These are phyloP conservation scores for Phyllostomus hastatus DNA, from an alignment of 2,113 vertebrate species.

Conservation along the genomic window DNA sequence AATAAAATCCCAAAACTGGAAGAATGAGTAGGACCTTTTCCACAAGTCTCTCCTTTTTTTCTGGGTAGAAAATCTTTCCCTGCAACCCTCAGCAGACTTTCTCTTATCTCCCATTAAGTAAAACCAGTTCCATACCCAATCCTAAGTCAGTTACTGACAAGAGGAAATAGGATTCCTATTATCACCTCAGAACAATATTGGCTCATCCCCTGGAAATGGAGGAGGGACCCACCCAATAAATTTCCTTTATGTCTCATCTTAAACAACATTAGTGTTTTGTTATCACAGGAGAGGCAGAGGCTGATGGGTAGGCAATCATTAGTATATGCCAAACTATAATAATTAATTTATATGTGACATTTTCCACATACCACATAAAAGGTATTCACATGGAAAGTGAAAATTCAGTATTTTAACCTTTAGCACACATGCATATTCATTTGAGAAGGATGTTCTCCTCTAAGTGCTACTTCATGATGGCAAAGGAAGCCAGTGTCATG, in stretches of 20 bases:
- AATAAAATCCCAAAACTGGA: background rate
- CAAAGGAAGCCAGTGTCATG: background rate
- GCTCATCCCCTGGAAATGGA: background rate
- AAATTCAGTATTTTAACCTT: background rate
- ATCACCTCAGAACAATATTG: background rate
- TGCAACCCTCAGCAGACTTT: background rate
- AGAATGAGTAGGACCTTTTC: background rate
- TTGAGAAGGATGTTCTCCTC: background rate
- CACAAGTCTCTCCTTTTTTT: background rate
- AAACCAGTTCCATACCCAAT: background rate
- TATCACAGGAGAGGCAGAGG: background rate
- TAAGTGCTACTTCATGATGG: background rate
- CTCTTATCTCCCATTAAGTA: background rate
- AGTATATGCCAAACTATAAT: background rate
- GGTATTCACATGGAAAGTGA: background rate
- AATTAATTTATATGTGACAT: background rate
- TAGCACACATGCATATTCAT: background rate
- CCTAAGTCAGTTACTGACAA: background rate
- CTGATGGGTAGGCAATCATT: background rate
- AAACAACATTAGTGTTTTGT: background rate
- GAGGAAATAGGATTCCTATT: background rate
- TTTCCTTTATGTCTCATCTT: background rate
- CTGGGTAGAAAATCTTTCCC: background rate
- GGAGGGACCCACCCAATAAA: background rate
- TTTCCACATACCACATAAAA: background rate